These are phyloP conservation scores for Xyliphius kryptos DNA, from an alignment of 2,113 vertebrate genomes.

Conservation along the genomic window DNA sequence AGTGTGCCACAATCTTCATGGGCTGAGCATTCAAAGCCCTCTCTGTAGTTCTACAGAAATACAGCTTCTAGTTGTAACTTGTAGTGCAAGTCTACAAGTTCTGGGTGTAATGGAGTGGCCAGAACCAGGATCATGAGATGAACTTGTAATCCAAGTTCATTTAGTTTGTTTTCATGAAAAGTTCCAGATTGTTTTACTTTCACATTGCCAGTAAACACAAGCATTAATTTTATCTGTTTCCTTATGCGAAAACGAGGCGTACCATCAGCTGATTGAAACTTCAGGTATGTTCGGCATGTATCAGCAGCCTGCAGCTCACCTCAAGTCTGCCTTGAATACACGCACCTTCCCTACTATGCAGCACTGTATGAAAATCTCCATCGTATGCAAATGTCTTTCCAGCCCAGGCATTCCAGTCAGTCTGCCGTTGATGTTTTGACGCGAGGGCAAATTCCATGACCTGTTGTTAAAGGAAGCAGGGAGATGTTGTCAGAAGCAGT, in stretches of 20 bases:
- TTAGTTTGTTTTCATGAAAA: too few species aligned
- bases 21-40: too few species aligned
- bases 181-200: too few species aligned
- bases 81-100: too few species aligned
- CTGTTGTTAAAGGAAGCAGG: not conserved
- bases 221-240: constrained; percentile 8
- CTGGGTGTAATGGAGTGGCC: too few species aligned
- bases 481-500: not conserved
- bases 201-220: not conserved
- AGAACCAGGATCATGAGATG: too few species aligned
- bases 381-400: constrained; percentile 31
- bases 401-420: constrained; percentile 8
- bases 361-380: constrained; percentile 20
- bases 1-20: too few species aligned
- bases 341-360: not conserved
- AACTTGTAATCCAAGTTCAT: too few species aligned
- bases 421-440: constrained; percentile 29
- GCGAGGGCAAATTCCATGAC: constrained; percentile 23
- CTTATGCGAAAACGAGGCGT: constrained; percentile 12
- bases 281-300: constrained; percentile 2
- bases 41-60: too few species aligned
- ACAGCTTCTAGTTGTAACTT: too few species aligned
- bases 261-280: not conserved
- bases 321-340: not conserved
- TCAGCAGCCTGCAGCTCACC: not conserved